Evolutionary conservation across 2,888 invertebrate species (phyloP).

Genomic region (Eulithis testata): DNA sequence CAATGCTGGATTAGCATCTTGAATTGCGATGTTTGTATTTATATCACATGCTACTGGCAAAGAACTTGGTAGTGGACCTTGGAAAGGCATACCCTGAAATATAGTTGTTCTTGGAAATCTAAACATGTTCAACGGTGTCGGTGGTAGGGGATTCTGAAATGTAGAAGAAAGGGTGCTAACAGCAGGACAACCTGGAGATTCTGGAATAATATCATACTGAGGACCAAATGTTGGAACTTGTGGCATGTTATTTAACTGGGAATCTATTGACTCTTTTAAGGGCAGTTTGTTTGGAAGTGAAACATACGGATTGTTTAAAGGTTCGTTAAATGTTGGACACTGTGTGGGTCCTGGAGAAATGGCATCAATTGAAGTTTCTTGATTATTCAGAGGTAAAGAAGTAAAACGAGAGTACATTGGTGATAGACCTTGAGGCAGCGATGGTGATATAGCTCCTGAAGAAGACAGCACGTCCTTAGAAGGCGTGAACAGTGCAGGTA

Average conservation of each 20-base stretch:
- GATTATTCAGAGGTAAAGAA: constrained; percentile 6
- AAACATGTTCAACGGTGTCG: constrained; percentile 13
- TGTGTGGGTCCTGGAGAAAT: constrained; percentile 10
- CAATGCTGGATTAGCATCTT: constrained; percentile 5
- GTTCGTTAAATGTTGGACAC: constrained; percentile 7
- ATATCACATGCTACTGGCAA: constrained; percentile 12
- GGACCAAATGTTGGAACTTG: background rate
- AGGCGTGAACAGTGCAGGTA: background rate
- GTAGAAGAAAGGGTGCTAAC: constrained; percentile 2
- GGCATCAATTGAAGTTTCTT: background rate
- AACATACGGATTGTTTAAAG: constrained; percentile 5
- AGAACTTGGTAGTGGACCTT: constrained; percentile 7
- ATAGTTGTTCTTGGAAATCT: constrained; percentile 19
- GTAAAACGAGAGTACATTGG: too few species aligned
- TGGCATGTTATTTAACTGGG: constrained; percentile 8
- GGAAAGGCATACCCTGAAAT: constrained; percentile 8
- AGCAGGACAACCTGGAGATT: constrained; percentile 6
- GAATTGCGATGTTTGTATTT: constrained; percentile 5
- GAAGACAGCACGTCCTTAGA: constrained; percentile 2
- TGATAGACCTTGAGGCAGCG: background rate
- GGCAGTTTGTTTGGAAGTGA: constrained; percentile 2
- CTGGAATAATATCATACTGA: constrained; percentile 9
- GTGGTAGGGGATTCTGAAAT: constrained; percentile 12
- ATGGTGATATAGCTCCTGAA: constrained; percentile 8
- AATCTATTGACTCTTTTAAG: constrained; percentile 8